Percentiles rank a stretch among this genome's conserved stretches.
Conservation (phyloP, 2,888 invertebrate genomes). For the Zhengitettix transpicula region DNA sequence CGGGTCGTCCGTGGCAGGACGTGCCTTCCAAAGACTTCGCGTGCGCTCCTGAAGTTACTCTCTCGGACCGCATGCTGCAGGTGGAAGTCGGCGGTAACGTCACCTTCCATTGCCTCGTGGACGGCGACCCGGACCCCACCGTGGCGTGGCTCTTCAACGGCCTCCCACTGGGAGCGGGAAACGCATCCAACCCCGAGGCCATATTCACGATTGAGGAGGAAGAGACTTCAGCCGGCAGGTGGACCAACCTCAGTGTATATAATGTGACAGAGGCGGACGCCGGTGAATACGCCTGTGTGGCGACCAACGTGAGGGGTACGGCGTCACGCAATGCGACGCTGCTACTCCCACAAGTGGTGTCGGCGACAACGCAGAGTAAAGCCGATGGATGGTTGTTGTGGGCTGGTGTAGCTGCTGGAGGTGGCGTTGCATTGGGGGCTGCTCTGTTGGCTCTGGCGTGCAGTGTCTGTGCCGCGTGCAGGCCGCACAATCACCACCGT, state of each 20-base stretch:
- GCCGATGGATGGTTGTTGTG: conserved; percentile 52
- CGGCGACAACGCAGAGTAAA: conserved; percentile 51
- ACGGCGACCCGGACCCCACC: conserved; percentile 69
- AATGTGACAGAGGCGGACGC: conserved; percentile 69
- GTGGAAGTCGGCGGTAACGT: conserved; percentile 68
- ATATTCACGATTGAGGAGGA: conserved; percentile 11
- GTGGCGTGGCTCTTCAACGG: conserved; percentile 73
- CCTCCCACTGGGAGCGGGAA: conserved; percentile 31
- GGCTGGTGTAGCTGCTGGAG: conserved; percentile 52
- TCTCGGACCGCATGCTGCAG: conserved; percentile 35
- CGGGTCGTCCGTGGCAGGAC: conserved; percentile 59
- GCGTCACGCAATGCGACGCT: conserved; percentile 39
- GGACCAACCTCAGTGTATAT: conserved; percentile 68
- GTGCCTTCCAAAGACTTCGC: conserved; percentile 62
- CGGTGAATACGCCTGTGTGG: conserved; percentile 71
- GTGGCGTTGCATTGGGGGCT: conserved; percentile 45
- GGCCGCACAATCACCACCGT: conserved; percentile 28
- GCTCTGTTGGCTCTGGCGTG: conserved; percentile 43
- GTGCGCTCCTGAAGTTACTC: conserved; percentile 54
- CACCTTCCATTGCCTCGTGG: conserved; percentile 63
- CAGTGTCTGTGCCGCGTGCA: conserved; percentile 31
- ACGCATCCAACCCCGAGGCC: conserved; percentile 18
- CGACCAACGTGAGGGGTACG: conserved; percentile 46
- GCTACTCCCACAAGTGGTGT: conserved; percentile 33
- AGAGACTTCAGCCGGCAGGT: conserved; percentile 27